Evolutionary conservation across 2,797 vertebrate species (phyloP).

Genomic region (Enteromius treurensis): DNA sequence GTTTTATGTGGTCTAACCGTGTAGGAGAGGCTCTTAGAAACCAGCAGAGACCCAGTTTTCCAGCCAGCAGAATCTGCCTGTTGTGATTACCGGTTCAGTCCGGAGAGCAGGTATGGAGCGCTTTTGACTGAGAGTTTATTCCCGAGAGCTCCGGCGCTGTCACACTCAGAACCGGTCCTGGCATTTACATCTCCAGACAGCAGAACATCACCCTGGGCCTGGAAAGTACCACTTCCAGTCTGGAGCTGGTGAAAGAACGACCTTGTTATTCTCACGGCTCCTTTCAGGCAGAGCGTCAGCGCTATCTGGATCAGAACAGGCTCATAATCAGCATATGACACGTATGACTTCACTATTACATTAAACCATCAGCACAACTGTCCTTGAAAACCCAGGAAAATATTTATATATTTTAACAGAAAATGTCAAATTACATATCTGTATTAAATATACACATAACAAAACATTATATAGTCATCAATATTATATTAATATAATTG

Average conservation of each 20-base stretch:
- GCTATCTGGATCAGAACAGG: background rate
- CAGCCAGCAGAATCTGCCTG: conserved; percentile 3
- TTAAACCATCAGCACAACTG: background rate
- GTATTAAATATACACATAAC: background rate
- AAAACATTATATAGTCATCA: no score
- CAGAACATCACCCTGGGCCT: conserved; percentile 33
- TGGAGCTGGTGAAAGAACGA: conserved; percentile 7
- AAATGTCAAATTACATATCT: background rate
- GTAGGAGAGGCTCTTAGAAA: background rate
- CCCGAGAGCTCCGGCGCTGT: conserved; percentile 24
- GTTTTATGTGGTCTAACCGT: background rate
- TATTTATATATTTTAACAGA: background rate
- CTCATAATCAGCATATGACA: background rate
- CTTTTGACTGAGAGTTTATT: conserved; percentile 32
- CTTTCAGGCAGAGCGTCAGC: background rate
- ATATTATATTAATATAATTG: no score
- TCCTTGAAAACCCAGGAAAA: background rate
- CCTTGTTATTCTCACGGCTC: background rate
- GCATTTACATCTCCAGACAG: conserved; percentile 36
- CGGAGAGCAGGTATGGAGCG: conserved; percentile 22
- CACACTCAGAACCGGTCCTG: conserved; percentile 24
- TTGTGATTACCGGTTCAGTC: conserved; percentile 26
- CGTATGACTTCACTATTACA: background rate
- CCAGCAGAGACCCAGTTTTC: background rate
- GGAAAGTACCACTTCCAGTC: conserved; percentile 15